These are phyloP conservation scores for Rutpela maculata DNA, from an alignment of 2,888 invertebrate genomes.

Conservation along the genomic window DNA sequence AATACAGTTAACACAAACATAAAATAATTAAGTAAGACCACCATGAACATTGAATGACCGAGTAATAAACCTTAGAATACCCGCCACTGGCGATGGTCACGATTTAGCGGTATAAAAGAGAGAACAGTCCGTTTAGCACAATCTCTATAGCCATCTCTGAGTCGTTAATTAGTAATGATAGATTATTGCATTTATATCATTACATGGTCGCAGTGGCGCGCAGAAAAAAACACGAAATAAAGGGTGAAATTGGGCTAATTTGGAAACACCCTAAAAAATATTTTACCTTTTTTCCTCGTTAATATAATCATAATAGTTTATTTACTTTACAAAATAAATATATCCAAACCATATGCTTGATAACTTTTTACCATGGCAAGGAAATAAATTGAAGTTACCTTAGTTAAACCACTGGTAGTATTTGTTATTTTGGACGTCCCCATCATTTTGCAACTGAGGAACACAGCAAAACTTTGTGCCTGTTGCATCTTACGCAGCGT, in stretches of 20 bases:
- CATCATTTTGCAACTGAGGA: too few species aligned
- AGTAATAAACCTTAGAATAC: conserved; percentile 23
- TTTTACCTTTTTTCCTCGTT: too few species aligned
- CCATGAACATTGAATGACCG: conserved; percentile 4
- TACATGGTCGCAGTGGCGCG: conserved; percentile 23
- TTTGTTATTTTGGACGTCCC: too few species aligned
- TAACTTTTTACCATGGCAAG: too few species aligned
- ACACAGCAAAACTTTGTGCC: too few species aligned
- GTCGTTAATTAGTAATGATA: conserved; percentile 45
- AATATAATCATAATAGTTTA: too few species aligned
- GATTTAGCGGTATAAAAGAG: conserved; percentile 39
- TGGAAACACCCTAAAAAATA: too few species aligned
- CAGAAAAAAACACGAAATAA: background rate
- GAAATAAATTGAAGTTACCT: too few species aligned
- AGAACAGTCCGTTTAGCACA: conserved; percentile 42
- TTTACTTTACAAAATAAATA: too few species aligned
- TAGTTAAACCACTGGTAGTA: too few species aligned
- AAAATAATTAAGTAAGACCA: conserved; percentile 24
- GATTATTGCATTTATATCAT: conserved; percentile 38
- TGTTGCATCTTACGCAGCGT: too few species aligned
- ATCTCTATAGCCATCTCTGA: conserved; percentile 40
- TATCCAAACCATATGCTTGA: too few species aligned
- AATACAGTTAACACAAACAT: background rate
- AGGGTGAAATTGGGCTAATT: background rate
- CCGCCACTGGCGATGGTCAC: conserved; percentile 44